Evolutionary conservation across 2,113 vertebrate genomes (phyloP), one percentile per base, ranked within the genome.

Genomic region (Rhizomys pruinosus): DNA sequence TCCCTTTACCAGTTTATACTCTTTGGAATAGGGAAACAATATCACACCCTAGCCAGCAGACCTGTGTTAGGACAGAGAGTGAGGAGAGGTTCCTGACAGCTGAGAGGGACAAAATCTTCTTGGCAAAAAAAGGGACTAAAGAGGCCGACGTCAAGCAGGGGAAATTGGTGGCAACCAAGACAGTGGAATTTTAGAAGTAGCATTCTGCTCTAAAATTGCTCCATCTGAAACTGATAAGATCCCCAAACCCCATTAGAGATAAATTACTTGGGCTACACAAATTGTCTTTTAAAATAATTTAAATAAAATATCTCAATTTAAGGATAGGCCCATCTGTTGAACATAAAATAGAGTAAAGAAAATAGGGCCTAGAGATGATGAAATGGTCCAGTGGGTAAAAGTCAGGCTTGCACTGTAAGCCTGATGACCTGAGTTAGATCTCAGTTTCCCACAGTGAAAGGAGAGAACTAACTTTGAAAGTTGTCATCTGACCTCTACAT

Each of bases 271-370:
- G 84, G 32, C 39, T 69, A 64, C 59, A 47, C n/a, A 29, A 47
- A 55, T 79, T 84, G 34, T 78, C 71, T 93, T 59, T 63, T 84
- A 84, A 90, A 93, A 27, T 81, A 88, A 84, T 52, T 87, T 88
- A 91, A 93, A 76, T 76, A 29, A 2, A 52, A 68, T 77, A 74
- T 34, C 22, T 37, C 20, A 79, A 68, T 34, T 84, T 68, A 84
- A 74, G 22, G 27, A 25, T 22, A 66, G 59, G 13, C 32, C 4
- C 34, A 63, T 68, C 69, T 44, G 37, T 79, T 92, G 15, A 89
- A 12, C 17, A 72, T 61, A 61, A 88, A 86, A 34, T 52, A 69
- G 55, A 34, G 19, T 87, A 61, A 59, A 81, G 61, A 95, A 94
- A 92, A 72, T 57, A 55, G 80, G 42, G 1, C 47, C 39, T 39